A percentile compares a stretch with the other conserved stretches of the same genome.
These are phyloP conservation scores for Lampropteryx suffumata DNA, from an alignment of 2,888 invertebrate genomes.

Conservation along the genomic window DNA sequence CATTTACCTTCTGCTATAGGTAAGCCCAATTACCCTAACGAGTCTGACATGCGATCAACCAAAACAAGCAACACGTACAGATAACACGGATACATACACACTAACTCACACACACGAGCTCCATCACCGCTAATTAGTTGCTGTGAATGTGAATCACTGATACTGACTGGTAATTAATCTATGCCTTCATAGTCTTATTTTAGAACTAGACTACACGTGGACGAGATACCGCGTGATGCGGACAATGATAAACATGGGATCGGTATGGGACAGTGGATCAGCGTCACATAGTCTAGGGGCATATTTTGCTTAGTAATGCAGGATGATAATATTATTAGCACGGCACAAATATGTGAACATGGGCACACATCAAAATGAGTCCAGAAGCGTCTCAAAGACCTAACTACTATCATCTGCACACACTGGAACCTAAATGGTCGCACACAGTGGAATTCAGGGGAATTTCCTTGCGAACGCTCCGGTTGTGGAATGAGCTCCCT, in stretches of 20 bases:
- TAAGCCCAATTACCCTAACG: conserved; percentile 17
- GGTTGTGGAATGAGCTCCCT: too few relatives aligned
- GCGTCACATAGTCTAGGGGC: too few relatives aligned
- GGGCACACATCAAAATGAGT: too few relatives aligned
- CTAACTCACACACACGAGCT: background rate
- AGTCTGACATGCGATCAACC: conserved; percentile 11
- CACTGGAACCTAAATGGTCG: too few relatives aligned
- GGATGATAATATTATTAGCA: too few relatives aligned
- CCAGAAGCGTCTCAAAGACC: too few relatives aligned
- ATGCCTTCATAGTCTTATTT: conserved; percentile 4
- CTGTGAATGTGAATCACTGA: conserved; percentile 15
- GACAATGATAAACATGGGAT: background rate
- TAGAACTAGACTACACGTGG: conserved; percentile 15
- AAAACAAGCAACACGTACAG: conserved; percentile 7
- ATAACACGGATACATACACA: background rate
- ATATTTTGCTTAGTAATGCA: too few relatives aligned
- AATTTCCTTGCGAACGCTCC: too few relatives aligned
- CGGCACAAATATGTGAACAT: too few relatives aligned
- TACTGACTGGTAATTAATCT: conserved; percentile 13
- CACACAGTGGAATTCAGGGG: too few relatives aligned
- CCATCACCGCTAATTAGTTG: conserved; percentile 16
- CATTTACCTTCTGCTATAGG: conserved; percentile 6
- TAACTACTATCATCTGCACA: too few relatives aligned
- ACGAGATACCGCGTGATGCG: background rate
- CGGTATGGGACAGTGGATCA: too few relatives aligned